phyloP scores from a whole-genome alignment of 2,113 vertebrate species.

The Scomber japonicus region DNA sequence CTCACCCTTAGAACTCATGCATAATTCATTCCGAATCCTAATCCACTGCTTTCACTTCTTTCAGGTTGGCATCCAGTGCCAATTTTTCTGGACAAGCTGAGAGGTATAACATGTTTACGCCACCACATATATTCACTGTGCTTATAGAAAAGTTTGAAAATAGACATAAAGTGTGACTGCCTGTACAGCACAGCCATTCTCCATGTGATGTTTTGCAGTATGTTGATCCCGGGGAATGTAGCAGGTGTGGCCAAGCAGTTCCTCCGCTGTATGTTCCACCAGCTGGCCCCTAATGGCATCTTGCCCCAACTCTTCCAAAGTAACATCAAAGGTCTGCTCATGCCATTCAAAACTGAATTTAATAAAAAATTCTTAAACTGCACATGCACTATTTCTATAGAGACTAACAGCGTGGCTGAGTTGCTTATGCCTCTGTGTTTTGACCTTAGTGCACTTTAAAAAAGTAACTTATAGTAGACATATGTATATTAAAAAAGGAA shows the following conservation, averaged over 20 bases:
- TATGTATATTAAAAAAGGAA: not conserved
- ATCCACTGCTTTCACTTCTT: slow-evolving; percentile 68
- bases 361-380: not conserved
- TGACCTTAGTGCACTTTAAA: not conserved
- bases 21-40: slow-evolving; percentile 69
- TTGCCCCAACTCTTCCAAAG: slow-evolving; percentile 98
- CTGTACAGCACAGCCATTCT: slow-evolving; percentile 30
- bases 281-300: slow-evolving; percentile 97
- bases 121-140: slow-evolving; percentile 32
- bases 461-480: not conserved
- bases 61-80: slow-evolving; percentile 94
- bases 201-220: slow-evolving; percentile 79
- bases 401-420: not conserved
- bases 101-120: slow-evolving; percentile 87
- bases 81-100: slow-evolving; percentile 98
- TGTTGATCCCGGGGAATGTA: slow-evolving; percentile 98
- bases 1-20: slow-evolving; percentile 67
- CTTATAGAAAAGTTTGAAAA: slow-evolving; percentile 52
- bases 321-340: slow-evolving; percentile 93
- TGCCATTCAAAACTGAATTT: not conserved
- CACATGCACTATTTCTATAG: not conserved
- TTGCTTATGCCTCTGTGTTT: slow-evolving; percentile 2
- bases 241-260: slow-evolving; percentile 99
- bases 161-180: slow-evolving; percentile 45
- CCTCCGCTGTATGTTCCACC: slow-evolving; percentile 96